A percentile compares a stretch with the other conserved stretches of the same genome.
Evolutionary conservation across 2,113 vertebrate species (phyloP).

Genomic region (Donacobius atricapilla): DNA sequence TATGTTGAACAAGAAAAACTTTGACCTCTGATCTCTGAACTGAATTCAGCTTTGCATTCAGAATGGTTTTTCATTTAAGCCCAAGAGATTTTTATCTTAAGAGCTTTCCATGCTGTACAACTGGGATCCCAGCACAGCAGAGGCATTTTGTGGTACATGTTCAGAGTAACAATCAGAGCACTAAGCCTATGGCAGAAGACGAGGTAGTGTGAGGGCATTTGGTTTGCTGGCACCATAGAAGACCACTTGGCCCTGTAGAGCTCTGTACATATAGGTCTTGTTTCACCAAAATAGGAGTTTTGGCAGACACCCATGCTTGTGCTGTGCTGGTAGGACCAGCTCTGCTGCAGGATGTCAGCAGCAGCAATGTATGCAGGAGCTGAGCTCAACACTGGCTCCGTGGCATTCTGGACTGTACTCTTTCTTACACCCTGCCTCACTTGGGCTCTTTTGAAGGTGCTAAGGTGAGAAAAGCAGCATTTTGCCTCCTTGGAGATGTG

Average conservation of each 20-base stretch:
- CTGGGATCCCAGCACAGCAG: neutral
- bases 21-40: neutral
- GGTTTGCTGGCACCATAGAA: neutral
- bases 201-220: neutral
- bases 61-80: neutral
- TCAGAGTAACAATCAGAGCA: neutral
- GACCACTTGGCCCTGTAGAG: neutral
- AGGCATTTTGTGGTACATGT: neutral
- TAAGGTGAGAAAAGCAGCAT: neutral
- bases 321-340: neutral
- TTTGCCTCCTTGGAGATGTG: neutral
- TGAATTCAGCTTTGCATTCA: neutral
- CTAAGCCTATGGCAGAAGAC: accelerated
- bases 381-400: neutral
- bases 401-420: neutral
- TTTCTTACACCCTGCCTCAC: neutral
- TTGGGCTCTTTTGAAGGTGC: neutral
- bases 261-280: neutral
- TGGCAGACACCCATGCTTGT: neutral
- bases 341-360: neutral
- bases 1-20: neutral
- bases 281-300: neutral
- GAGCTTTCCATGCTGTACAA: neutral
- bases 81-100: neutral
- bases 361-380: neutral